Conservation (phyloP, 2,113 vertebrate species). For the Progne subis region DNA sequence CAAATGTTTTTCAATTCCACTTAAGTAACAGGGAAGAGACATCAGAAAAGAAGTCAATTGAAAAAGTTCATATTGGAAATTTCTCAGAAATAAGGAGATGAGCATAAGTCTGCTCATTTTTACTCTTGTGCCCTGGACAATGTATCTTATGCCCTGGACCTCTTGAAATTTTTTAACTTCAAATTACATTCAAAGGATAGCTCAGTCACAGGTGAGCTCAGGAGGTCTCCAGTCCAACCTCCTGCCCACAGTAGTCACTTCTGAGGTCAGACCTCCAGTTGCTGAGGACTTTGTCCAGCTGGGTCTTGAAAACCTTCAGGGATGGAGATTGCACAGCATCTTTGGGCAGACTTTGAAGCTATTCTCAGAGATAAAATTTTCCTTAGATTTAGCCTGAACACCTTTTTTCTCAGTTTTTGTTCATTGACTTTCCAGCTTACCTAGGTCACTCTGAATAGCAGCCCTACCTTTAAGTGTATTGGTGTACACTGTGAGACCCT, state of each 20-base stretch:
- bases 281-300: background rate
- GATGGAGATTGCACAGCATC: background rate
- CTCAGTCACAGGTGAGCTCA: background rate
- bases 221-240: background rate
- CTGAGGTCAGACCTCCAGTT: background rate
- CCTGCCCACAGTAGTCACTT: background rate
- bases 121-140: background rate
- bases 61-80: background rate
- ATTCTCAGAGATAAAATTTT: background rate
- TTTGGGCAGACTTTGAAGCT: background rate
- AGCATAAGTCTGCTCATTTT: background rate
- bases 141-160: background rate
- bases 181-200: background rate
- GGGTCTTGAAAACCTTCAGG: background rate
- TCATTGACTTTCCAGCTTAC: background rate
- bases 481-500: accelerated
- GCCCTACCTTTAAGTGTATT: background rate
- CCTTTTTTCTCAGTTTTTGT: background rate
- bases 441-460: background rate
- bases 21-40: background rate
- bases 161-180: background rate
- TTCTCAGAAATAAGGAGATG: background rate
- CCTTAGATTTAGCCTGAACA: background rate
- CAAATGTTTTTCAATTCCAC: background rate
- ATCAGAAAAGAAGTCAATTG: background rate